Percentiles rank a stretch among this genome's conserved stretches.
Evolutionary conservation across 2,888 invertebrate species (phyloP).

Genomic region (Diaprepes abbreviatus): DNA sequence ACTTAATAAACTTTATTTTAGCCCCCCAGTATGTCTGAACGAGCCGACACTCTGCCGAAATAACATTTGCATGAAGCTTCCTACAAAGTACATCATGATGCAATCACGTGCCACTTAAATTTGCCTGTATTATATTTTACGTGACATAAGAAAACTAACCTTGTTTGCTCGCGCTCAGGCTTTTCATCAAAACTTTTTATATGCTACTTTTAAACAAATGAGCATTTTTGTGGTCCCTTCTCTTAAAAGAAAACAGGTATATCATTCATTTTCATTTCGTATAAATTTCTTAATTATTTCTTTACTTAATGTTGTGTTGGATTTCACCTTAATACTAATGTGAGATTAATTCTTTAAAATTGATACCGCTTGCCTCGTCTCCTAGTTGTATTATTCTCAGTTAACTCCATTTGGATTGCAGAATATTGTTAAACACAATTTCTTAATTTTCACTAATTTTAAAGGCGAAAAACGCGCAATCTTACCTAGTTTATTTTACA

Average conservation of each 20-base stretch:
- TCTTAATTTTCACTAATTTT: too few relatives aligned
- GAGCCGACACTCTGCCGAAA: background rate
- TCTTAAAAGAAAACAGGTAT: background rate
- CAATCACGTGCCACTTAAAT: conserved; percentile 52
- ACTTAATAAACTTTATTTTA: background rate
- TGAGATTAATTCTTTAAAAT: too few relatives aligned
- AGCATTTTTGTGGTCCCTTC: conserved; percentile 14
- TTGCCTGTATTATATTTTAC: conserved; percentile 53
- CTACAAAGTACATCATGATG: conserved; percentile 26
- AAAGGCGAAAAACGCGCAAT: too few relatives aligned
- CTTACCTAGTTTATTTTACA: too few relatives aligned
- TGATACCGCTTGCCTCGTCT: too few relatives aligned
- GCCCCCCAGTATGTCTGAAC: background rate
- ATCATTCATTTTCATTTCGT: too few relatives aligned
- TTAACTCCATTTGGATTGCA: too few relatives aligned
- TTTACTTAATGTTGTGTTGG: too few relatives aligned
- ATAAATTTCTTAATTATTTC: too few relatives aligned
- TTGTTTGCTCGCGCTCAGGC: conserved; percentile 42
- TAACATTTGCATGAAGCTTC: conserved; percentile 7
- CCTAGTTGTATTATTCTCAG: too few relatives aligned
- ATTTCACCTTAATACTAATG: too few relatives aligned
- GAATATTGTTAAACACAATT: too few relatives aligned
- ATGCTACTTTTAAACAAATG: conserved; percentile 33
- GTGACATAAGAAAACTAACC: conserved; percentile 52
- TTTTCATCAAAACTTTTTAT: conserved; percentile 46